Conservation (phyloP, 2,113 vertebrate genomes). For the Spheniscus mendiculus region DNA sequence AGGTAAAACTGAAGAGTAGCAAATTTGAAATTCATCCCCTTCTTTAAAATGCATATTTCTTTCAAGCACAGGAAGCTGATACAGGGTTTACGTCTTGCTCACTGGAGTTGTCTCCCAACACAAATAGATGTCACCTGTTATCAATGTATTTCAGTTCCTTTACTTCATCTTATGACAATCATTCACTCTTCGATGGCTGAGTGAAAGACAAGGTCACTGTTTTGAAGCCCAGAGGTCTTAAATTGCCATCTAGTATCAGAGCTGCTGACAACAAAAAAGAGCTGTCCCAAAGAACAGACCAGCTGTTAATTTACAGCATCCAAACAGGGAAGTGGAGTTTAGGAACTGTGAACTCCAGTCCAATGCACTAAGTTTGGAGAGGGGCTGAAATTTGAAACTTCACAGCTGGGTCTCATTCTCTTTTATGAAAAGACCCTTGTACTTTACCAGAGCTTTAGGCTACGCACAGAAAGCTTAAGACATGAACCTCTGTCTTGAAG, state of each 20-base stretch:
- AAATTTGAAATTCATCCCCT: background rate
- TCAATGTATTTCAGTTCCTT: background rate
- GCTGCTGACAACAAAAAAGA: background rate
- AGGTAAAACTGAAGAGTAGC: background rate
- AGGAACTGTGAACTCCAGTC: background rate
- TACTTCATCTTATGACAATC: background rate
- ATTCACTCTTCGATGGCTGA: background rate
- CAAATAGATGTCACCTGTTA: background rate
- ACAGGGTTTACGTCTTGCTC: background rate
- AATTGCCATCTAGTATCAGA: background rate
- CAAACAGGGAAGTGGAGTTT: background rate
- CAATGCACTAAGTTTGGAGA: background rate
- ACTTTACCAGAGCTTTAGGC: background rate
- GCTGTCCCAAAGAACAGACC: background rate
- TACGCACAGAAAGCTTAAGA: background rate
- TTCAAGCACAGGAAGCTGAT: background rate
- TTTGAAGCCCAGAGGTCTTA: background rate
- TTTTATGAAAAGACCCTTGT: background rate
- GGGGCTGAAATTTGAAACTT: conserved; percentile 7
- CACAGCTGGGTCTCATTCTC: conserved; percentile 12
- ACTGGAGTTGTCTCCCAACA: background rate
- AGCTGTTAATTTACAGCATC: background rate
- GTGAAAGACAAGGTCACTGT: background rate
- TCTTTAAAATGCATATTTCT: background rate
- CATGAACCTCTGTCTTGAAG: background rate